Percentiles rank a stretch among this genome's conserved stretches.
phyloP scores from a whole-genome alignment of 2,888 invertebrate genomes.

The Toxonevra muliebris region DNA sequence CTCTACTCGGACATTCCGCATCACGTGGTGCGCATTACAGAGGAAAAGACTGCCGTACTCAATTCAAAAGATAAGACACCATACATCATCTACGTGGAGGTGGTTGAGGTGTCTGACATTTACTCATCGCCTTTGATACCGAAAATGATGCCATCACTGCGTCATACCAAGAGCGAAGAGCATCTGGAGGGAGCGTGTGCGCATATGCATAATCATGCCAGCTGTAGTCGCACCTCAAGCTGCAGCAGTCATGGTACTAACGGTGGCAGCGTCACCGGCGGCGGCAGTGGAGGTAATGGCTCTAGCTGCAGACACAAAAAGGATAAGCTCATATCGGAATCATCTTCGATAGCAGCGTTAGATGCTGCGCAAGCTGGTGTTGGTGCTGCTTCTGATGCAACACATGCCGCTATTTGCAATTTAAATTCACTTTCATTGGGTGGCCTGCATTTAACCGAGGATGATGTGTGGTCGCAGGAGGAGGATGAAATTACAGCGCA shows the following conservation, averaged over 20 bases:
- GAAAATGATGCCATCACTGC: constrained; percentile 85
- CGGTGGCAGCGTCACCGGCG: not conserved
- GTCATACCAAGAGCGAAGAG: constrained; percentile 95
- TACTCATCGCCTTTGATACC: constrained; percentile 86
- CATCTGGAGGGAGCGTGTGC: constrained; percentile 71
- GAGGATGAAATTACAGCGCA: constrained; percentile 91
- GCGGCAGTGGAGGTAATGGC: constrained; percentile 29
- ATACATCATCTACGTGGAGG: constrained; percentile 98
- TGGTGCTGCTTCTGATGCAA: constrained; percentile 36
- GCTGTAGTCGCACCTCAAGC: constrained; percentile 56
- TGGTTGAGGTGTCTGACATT: constrained; percentile 85
- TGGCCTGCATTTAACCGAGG: constrained; percentile 72
- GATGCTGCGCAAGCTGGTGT: constrained; percentile 27
- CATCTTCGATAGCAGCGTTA: constrained; percentile 29
- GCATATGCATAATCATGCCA: constrained; percentile 43
- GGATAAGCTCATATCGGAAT: constrained; percentile 42
- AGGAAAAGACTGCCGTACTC: constrained; percentile 95
- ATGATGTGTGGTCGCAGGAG: constrained; percentile 87
- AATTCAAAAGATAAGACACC: constrained; percentile 94
- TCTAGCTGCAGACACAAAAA: constrained; percentile 50
- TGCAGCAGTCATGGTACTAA: constrained; percentile 50
- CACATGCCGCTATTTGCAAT: constrained; percentile 12
- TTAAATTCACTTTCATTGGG: constrained; percentile 40
- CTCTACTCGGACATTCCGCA: constrained; percentile 86
- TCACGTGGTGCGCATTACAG: constrained; percentile 95